Evolutionary conservation across 2,113 vertebrate species (phyloP).

Genomic region (Tetrax tetrax): DNA sequence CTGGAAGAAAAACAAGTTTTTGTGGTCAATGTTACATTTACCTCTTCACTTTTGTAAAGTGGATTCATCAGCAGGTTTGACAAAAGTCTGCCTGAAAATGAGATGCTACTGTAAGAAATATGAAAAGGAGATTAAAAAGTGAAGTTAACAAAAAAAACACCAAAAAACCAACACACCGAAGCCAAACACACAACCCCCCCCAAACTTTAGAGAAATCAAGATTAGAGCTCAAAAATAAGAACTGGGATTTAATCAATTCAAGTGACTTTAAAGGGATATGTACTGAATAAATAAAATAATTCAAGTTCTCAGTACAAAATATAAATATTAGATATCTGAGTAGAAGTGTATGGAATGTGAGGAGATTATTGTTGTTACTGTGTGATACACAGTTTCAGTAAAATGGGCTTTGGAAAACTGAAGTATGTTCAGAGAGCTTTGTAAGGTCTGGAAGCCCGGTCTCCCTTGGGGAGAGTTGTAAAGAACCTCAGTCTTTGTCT

Average conservation of each 20-base stretch:
- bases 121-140: not conserved
- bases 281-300: not conserved
- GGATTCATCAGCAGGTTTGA: not conserved
- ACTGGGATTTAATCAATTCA: not conserved
- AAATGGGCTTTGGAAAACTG: not conserved
- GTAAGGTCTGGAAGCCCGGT: not conserved
- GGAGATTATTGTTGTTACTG: not conserved
- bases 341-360: not conserved
- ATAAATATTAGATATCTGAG: not conserved
- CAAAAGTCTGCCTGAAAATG: not conserved
- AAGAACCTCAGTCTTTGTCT: not conserved
- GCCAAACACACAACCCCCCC: not conserved
- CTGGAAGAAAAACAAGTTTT: not conserved
- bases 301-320: not conserved
- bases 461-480: not conserved
- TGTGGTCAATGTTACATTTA: not conserved
- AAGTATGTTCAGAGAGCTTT: not conserved
- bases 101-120: not conserved
- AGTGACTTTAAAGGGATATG: not conserved
- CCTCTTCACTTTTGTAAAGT: not conserved
- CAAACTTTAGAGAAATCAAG: not conserved
- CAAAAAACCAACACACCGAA: not conserved
- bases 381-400: not conserved
- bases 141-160: not conserved
- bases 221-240: not conserved